Evolutionary conservation across 2,888 invertebrate species (phyloP), one percentile per base, ranked within the genome.

Genomic region (Eupithecia vulgata): DNA sequence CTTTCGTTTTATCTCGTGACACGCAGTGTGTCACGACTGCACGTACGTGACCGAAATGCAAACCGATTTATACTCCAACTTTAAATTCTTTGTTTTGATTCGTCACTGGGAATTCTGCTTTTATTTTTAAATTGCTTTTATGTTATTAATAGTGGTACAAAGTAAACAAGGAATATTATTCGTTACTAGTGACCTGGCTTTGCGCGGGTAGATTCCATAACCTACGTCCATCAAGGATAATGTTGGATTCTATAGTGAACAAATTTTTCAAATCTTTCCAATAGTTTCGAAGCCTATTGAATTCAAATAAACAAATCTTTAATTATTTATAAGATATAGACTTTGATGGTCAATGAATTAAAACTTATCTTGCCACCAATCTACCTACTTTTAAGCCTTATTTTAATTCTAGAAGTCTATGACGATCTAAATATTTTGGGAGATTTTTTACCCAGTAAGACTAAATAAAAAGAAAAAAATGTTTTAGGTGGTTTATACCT

Each of bases 11-110:
- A 94, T 94, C 94, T 93, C 88, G 87, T 92, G 92, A 93, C 90
- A 88, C 91, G 92, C 85, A 86, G 87, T 83, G 87, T 91, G 93
- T 94, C 94, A 93, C 93, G 94, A 92, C 87, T 83, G 79, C 82
- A 82, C 82, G 84, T 84, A 94, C 94, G 94, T 94, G 94, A 94
- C 93, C 87, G 85, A 90, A 92, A 93, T 93, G 87, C 87, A 85
- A 85, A 86, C 83, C 85, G 88, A 89, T 91, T 91, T 90, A 88
- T 91, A 88, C 84, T 82, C 80, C 81, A 81, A 80, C 81, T 71
- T 82, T 83, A 81, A 85, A 85, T 83, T 83, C 83, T 81, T 82
- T 83, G 82, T 86, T 87, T 87, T 87, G 84, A 86, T 84, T 84
- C 84, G 83, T 84, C 81, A 82, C 79, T 76, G 78, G 73, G 81